Evolutionary conservation across 35 echinoderm and acorn worm species (phyloP), one percentile per base, ranked within the genome.

Genomic region (Apostichopus japonicus): DNA sequence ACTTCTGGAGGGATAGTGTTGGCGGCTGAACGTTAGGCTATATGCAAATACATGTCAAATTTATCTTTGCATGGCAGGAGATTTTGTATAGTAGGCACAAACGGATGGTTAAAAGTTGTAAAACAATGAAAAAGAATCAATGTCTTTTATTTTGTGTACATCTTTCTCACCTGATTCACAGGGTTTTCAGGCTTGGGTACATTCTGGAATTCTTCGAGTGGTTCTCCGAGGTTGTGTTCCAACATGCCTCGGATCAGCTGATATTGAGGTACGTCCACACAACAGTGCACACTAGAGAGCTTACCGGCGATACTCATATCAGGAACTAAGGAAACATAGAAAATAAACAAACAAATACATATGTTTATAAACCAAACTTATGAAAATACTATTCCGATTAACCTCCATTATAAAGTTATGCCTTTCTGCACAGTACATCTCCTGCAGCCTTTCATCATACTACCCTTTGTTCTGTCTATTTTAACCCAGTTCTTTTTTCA

Each of bases 211-310:
- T 99, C 97, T 63, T 99, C 97, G 65, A 99, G 90, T 1, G 87
- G 95, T 91, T 99, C 97, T 44, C 97, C 97, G 2, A 99, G 87
- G 72, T 99, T 99, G 88, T 96, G 93, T 24, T 99, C 97, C 72
- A 99, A 81, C 87, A 99, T 92, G 6, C 97, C 97, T 24, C 97
- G 78, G 72, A 99, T 99, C 65, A 99, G 79, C 91, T 99, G 95
- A 87, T 99, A 99, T 83, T 99, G 97, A 59, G 93, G 80, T 1
- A 94, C 89, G 78, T 96, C 97, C 65, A 99, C 78, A 72, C 93
- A 99, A 77, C 97, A 99, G 65, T 99, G 97, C 19, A 99, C 97
- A 53, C 93, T 96, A 6, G 97, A 99, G 14, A 99, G 90, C 72
- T 88, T 91, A 11, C 97, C 97, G 21, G 91, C 65, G 14, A 99